A percentile compares a stretch with the other conserved stretches of the same genome.
phyloP scores from a whole-genome alignment of 92 coral and sea anemone species.

The Diadumene lineata region DNA sequence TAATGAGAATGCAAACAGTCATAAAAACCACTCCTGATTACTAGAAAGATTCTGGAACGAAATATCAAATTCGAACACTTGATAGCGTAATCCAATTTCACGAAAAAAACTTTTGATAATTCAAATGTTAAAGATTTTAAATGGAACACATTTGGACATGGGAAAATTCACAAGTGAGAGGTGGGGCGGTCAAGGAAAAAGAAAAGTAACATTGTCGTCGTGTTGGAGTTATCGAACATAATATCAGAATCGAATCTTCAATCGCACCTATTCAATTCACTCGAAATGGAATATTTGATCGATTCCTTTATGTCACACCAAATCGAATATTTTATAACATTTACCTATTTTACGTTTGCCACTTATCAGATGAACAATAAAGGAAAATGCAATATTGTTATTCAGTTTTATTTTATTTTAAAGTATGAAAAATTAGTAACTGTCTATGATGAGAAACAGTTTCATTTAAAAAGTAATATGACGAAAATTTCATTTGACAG shows the following conservation, averaged over 20 bases:
- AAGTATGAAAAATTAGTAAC: no score
- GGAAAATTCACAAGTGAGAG: neutral
- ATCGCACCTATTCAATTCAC: neutral
- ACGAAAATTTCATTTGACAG: neutral
- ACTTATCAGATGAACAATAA: no score
- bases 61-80: neutral
- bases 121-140: neutral
- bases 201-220: no score
- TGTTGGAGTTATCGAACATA: neutral
- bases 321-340: neutral
- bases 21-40: neutral
- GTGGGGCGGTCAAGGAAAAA: neutral
- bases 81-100: neutral
- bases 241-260: neutral
- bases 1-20: conserved; percentile 1
- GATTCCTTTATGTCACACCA: neutral
- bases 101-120: no score
- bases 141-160: neutral
- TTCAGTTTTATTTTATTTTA: no score
- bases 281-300: neutral
- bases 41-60: neutral
- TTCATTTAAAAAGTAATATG: neutral
- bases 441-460: no score
- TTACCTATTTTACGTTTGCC: no score
- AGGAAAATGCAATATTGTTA: no score